A percentile compares a stretch with the other conserved stretches of the same genome.
Conservation (phyloP, 2,888 invertebrate species). For the Watsonalla binaria region DNA sequence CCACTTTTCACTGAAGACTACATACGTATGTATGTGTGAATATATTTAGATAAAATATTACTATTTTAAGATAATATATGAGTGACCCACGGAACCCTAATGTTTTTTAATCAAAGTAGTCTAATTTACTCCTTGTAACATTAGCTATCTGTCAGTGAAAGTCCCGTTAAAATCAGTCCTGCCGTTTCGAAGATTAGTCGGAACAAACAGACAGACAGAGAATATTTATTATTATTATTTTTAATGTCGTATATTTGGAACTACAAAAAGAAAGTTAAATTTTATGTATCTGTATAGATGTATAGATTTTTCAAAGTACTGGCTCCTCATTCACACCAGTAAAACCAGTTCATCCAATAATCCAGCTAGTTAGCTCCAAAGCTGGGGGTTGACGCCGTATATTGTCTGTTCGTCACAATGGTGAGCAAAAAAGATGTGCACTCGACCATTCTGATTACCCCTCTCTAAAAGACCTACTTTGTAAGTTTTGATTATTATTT, state of each 20-base stretch:
- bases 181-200: no score
- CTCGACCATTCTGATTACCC: constrained; percentile 12
- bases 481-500: constrained; percentile 15
- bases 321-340: constrained; percentile 9
- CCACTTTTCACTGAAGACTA: no score
- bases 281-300: neutral
- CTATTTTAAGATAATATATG: no score
- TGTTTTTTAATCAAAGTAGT: no score
- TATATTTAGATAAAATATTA: no score
- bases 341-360: constrained; percentile 28
- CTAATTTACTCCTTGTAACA: no score
- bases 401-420: constrained; percentile 7
- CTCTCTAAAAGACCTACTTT: constrained; percentile 16
- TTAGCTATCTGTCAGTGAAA: no score
- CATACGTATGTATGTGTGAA: no score
- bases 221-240: no score
- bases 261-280: no score
- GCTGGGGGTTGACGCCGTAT: constrained; percentile 13
- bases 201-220: neutral
- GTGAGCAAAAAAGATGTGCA: constrained; percentile 11
- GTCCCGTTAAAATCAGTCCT: no score
- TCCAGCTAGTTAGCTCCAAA: constrained; percentile 40
- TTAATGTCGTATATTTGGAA: no score
- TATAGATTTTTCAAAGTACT: constrained; percentile 15
- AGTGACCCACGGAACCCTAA: neutral